Evolutionary conservation across 2,888 invertebrate genomes (phyloP), one percentile per base, ranked within the genome.

Genomic region (Drosophila algonquin): DNA sequence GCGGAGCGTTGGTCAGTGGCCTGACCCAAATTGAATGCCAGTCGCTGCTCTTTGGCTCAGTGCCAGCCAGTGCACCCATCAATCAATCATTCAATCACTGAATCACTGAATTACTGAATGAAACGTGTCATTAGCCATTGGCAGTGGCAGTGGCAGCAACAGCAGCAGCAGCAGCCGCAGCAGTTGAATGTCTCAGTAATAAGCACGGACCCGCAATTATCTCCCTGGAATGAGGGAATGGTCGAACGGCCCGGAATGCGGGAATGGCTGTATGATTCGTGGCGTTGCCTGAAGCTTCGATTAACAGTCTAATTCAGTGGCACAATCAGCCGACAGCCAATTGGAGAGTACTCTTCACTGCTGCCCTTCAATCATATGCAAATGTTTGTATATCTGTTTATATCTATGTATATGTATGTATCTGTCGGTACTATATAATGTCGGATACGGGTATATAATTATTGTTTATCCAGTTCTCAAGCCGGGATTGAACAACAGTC

Each of bases 401-500:
- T 45, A 55, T 61, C 46, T 6, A 27, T 61, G 32, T 6, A 27
- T 27, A 7, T 56, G 3, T 21, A 46, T 21, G 50, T 24, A 24
- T 58, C 47, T 47, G 47, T 40, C 18, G 2, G 10, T 35, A 47
- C 8, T 1, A n/a, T 10, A 27, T 16, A 4, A 54, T 27, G 54
- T 44, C 12, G 18, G 48, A 9, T 32, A 27, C 27, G 27, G 27
- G 27, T 27, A 21, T 21, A 21, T 3, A 21, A 3, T 21, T 21
- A 24, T 24, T 24, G 24, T 4, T 24, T 24, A 24, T 24, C 4
- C 4, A 10, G 32, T 1, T 32, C 10, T 10, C 8, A 4, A 24
- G 4, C 63, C 35, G 12, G 27, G 45, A 54, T 32, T 54, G 24
- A 60, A 71, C 70, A 64, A 69, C 73, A 69, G 78, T 16, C 21